phyloP scores from a whole-genome alignment of 2,888 invertebrate species.

The Scelioninae gen. 2 region DNA sequence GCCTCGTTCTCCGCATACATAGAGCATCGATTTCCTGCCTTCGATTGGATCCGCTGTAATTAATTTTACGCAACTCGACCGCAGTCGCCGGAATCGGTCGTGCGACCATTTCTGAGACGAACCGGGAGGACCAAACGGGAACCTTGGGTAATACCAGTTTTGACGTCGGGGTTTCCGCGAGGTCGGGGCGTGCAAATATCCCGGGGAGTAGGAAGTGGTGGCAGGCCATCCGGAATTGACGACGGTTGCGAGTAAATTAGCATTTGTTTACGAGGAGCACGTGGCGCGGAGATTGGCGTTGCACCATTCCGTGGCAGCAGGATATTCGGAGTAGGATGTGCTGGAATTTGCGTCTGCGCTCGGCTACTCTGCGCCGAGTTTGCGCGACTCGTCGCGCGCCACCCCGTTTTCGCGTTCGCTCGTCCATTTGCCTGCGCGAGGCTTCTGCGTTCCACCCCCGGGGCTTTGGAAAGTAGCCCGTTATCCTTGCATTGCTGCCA shows the following conservation, averaged over 20 bases:
- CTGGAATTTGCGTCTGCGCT: slow-evolving; percentile 54
- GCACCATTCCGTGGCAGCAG: slow-evolving; percentile 36
- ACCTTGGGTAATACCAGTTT: too few relatives aligned
- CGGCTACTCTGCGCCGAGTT: slow-evolving; percentile 8
- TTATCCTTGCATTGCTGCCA: slow-evolving; percentile 35
- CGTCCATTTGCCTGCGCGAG: slow-evolving; percentile 45
- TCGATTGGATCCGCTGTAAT: slow-evolving; percentile 51
- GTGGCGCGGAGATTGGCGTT: slow-evolving; percentile 62
- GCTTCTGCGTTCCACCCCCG: slow-evolving; percentile 55
- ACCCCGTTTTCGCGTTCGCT: slow-evolving; percentile 34
- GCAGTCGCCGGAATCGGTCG: neutral
- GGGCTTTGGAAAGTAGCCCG: slow-evolving; percentile 50
- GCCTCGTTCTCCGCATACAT: slow-evolving; percentile 55
- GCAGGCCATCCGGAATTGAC: slow-evolving; percentile 19
- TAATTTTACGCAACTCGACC: slow-evolving; percentile 40
- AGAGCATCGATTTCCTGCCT: slow-evolving; percentile 56
- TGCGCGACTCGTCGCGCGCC: slow-evolving; percentile 47
- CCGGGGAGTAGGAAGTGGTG: too few relatives aligned
- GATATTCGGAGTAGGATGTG: slow-evolving; percentile 49
- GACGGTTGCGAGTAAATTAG: slow-evolving; percentile 46
- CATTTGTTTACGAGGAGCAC: slow-evolving; percentile 67
- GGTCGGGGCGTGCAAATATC: too few relatives aligned
- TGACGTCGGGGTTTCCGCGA: too few relatives aligned
- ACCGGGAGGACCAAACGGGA: too few relatives aligned
- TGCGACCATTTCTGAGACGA: too few relatives aligned